A percentile compares a stretch with the other conserved stretches of the same genome.
Conservation (phyloP, 2,888 invertebrate species). For the Drosophila niveifrons region DNA sequence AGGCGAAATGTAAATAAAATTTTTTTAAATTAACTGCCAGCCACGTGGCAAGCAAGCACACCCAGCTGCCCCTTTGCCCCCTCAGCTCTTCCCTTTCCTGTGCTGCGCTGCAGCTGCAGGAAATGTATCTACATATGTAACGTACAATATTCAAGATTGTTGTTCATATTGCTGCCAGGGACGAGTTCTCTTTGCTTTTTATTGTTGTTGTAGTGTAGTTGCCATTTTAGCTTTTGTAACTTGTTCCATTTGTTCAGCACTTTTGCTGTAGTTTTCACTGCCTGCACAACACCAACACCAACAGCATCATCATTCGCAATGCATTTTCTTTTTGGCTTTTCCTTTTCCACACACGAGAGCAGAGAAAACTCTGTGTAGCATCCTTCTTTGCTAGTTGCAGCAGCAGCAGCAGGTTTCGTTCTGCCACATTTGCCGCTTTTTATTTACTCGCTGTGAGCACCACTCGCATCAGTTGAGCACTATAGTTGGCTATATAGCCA, state of each 20-base stretch:
- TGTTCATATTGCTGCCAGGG: slow-evolving; percentile 71
- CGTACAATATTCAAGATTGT: slow-evolving; percentile 76
- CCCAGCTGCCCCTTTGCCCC: slow-evolving; percentile 5
- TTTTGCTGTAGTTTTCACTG: slow-evolving; percentile 59
- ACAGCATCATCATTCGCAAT: slow-evolving; percentile 42
- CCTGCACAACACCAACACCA: neutral
- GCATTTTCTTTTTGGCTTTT: slow-evolving; percentile 52
- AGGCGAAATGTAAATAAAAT: slow-evolving; percentile 75
- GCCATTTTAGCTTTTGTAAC: slow-evolving; percentile 76
- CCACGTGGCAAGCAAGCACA: slow-evolving; percentile 55
- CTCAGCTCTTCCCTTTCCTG: slow-evolving; percentile 5
- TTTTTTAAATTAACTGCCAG: slow-evolving; percentile 75
- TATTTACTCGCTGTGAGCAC: slow-evolving; percentile 54
- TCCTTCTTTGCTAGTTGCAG: slow-evolving; percentile 12
- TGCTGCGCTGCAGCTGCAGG: slow-evolving; percentile 57
- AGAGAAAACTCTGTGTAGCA: neutral
- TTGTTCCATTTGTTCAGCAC: slow-evolving; percentile 75
- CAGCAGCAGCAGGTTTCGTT: slow-evolving; percentile 42
- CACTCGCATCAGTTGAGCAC: slow-evolving; percentile 44
- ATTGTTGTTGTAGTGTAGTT: slow-evolving; percentile 36
- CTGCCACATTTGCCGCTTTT: slow-evolving; percentile 66
- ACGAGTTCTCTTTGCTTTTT: slow-evolving; percentile 33
- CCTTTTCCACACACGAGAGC: slow-evolving; percentile 1
- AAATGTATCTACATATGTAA: slow-evolving; percentile 78
- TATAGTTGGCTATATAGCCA: slow-evolving; percentile 51